These are phyloP conservation scores for Heliopora coerulea DNA, from an alignment of 92 coral and sea anemone species.

Conservation along the genomic window DNA sequence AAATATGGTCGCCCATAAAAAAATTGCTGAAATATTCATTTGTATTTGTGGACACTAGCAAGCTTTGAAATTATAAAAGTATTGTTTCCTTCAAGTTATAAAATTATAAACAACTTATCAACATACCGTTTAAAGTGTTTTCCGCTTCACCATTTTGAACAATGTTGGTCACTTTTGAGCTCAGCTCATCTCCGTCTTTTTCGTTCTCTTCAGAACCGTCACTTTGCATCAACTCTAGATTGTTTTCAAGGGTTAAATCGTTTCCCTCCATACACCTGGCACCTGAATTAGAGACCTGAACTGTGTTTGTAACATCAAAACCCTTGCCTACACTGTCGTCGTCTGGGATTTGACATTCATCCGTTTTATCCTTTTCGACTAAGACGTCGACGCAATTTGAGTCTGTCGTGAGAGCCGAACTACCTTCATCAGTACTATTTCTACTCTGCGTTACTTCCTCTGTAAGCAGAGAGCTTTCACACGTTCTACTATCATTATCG, in stretches of 20 bases:
- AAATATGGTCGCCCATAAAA: too few relatives aligned
- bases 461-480: not conserved
- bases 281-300: too few relatives aligned
- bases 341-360: not conserved
- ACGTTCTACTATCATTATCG: not conserved
- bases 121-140: conserved; percentile 25
- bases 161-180: not conserved
- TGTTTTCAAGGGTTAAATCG: not conserved
- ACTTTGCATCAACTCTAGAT: not conserved
- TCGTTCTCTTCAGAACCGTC: not conserved
- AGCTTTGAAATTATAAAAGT: too few relatives aligned
- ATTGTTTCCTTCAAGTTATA: too few relatives aligned
- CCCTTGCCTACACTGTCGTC: not conserved
- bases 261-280: not conserved
- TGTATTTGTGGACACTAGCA: too few relatives aligned
- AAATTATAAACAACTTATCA: not conserved
- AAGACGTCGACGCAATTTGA: not conserved
- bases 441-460: not conserved
- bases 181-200: not conserved
- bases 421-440: not conserved
- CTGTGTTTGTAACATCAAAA: not conserved
- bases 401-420: not conserved
- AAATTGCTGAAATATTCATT: too few relatives aligned
- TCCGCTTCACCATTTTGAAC: conserved; percentile 22
- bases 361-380: not conserved